A percentile compares a stretch with the other conserved stretches of the same genome.
phyloP scores from a whole-genome alignment of 2,797 vertebrate species.

The Scolopax bukidnonensis region DNA sequence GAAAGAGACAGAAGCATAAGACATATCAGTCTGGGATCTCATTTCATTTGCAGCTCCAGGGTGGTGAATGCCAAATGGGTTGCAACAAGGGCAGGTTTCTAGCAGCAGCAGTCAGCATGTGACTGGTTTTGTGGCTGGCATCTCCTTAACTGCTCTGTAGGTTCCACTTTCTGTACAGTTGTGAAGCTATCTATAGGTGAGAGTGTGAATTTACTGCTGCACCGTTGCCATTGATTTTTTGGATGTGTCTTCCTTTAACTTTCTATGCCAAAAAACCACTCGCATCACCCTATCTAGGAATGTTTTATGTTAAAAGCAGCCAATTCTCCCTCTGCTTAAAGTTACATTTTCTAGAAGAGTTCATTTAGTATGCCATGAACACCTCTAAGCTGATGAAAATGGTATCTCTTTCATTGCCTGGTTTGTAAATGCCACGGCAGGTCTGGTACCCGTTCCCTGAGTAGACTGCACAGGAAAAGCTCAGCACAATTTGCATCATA shows the following conservation, averaged over 20 bases:
- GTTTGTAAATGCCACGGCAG: neutral
- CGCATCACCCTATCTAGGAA: neutral
- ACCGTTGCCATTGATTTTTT: neutral
- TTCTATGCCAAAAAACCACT: neutral
- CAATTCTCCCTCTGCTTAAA: neutral
- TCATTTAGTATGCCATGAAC: neutral
- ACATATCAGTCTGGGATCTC: neutral
- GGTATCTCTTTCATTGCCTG: neutral
- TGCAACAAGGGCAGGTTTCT: neutral
- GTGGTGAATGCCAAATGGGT: neutral
- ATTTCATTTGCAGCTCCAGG: neutral
- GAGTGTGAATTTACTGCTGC: neutral
- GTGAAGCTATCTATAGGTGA: neutral
- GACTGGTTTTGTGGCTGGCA: neutral
- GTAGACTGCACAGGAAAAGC: neutral
- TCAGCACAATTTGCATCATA: neutral
- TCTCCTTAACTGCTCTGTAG: neutral
- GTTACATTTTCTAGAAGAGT: neutral
- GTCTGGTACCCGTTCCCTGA: neutral
- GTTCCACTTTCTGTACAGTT: neutral
- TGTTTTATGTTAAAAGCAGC: conserved; percentile 11
- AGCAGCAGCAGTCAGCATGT: neutral
- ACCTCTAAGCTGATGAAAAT: neutral
- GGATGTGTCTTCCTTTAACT: neutral
- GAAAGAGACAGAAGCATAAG: neutral